Percentiles rank a stretch among this genome's conserved stretches.
Conservation (phyloP, 2,113 vertebrate genomes). For the Argyrosomus japonicus region DNA sequence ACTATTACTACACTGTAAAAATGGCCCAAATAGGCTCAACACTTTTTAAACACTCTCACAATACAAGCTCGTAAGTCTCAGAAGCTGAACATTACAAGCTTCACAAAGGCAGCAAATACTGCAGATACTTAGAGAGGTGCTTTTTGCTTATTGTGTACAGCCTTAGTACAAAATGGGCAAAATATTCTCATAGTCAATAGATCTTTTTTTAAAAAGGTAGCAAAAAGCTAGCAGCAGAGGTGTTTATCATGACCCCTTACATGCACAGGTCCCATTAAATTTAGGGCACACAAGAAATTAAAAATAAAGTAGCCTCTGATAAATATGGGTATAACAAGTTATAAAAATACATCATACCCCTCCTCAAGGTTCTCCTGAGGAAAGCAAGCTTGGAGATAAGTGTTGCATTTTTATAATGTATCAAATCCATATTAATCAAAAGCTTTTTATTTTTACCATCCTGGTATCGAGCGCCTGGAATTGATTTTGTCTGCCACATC, state of each 20-base stretch:
- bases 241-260: neutral
- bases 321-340: slow-evolving; percentile 5
- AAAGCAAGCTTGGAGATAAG: neutral
- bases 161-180: neutral
- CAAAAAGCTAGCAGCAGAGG: neutral
- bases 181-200: neutral
- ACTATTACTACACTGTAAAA: neutral
- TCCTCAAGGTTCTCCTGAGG: slow-evolving; percentile 14
- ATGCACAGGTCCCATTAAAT: neutral
- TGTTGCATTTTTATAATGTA: slow-evolving; percentile 32
- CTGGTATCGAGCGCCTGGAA: slow-evolving; percentile 2
- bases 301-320: neutral
- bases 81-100: neutral
- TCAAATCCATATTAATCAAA: slow-evolving; percentile 41
- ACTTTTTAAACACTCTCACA: neutral
- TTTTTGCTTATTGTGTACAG: neutral
- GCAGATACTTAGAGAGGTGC: neutral
- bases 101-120: neutral
- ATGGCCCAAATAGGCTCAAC: neutral
- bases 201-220: too few relatives aligned
- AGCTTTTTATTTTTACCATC: slow-evolving; percentile 36
- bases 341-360: neutral
- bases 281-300: neutral
- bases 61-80: neutral
- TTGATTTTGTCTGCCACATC: slow-evolving; percentile 41